A percentile compares a stretch with the other conserved stretches of the same genome.
These are phyloP conservation scores for Danionella cerebrum DNA, from an alignment of 2,113 vertebrate genomes.

Conservation along the genomic window DNA sequence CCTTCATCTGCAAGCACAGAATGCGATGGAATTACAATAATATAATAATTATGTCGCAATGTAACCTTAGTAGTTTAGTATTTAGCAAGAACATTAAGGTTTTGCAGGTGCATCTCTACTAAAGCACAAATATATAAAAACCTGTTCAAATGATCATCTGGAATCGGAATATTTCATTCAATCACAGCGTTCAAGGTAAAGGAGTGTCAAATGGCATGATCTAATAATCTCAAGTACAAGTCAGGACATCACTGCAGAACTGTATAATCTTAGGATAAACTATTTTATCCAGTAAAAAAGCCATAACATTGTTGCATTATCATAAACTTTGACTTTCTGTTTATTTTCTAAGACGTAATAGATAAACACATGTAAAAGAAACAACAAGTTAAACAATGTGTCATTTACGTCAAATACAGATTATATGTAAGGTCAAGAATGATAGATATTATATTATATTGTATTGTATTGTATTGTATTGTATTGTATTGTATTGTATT, in stretches of 20 bases:
- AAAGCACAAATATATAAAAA: slow-evolving; percentile 17
- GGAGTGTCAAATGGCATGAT: neutral
- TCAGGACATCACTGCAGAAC: neutral
- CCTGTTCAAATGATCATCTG: neutral
- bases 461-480: too few relatives aligned
- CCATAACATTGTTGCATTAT: neutral
- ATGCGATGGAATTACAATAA: too few relatives aligned
- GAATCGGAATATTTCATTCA: neutral
- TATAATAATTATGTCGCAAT: too few relatives aligned
- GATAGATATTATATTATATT: neutral
- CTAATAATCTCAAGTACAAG: slow-evolving; percentile 3
- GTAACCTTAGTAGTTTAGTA: too few relatives aligned
- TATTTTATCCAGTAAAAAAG: neutral
- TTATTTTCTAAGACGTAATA: neutral
- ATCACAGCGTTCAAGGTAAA: neutral
- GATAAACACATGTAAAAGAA: neutral
- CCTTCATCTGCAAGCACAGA: too few relatives aligned
- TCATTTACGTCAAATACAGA: neutral
- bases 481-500: too few relatives aligned
- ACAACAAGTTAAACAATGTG: neutral
- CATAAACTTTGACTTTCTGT: neutral
- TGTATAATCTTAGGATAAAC: neutral
- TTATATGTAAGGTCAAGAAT: neutral
- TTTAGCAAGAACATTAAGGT: too few relatives aligned
- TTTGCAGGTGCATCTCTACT: too few relatives aligned